Evolutionary conservation across 1,140 invertebrate genomes (phyloP), one percentile per base, ranked within the genome.

Genomic region (Bombyx mandarina): DNA sequence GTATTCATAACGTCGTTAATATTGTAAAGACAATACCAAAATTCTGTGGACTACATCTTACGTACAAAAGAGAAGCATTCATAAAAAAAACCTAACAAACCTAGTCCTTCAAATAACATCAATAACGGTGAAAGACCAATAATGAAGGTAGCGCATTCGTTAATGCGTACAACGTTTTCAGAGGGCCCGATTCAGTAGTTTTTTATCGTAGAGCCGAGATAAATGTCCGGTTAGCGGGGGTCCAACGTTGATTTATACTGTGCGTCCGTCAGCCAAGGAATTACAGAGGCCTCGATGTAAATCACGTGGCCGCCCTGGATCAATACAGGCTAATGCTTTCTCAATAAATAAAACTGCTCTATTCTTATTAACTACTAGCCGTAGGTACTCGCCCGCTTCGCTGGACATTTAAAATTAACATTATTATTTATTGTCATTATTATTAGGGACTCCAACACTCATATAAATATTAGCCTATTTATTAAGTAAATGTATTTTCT

Each of bases 161-260:
- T 54, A 45, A 56, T 59, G 65, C 62, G 56, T 63, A 57, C 60
- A 67, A 73, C 67, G 72, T 65, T 54, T 74, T 59, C 63, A 69
- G 69, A 65, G 67, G 68, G 67, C 73, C 73, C 63, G 67, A 69
- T 69, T 61, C 62, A 60, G 67, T 73, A 76, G 69, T 81, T 81
- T 84, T 82, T 82, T 82, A 81, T 79, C 77, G 71, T 66, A 64
- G 70, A 71, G 66, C 67, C 69, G 73, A 80, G 79, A 85, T 85
- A 79, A 79, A 82, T 82, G 77, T 79, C 73, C 79, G 79, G 82
- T 82, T 82, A 82, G 69, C 77, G 69, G 77, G 79, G 81, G 79
- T 76, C 71, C 79, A 77, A 79, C 79, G 73, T 82, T 85, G 79
- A 85, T 85, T 85, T 85, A 85, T 85, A 73, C 69, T 70, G 75